Conservation (phyloP, 2,888 invertebrate species). For the Salticus scenicus region DNA sequence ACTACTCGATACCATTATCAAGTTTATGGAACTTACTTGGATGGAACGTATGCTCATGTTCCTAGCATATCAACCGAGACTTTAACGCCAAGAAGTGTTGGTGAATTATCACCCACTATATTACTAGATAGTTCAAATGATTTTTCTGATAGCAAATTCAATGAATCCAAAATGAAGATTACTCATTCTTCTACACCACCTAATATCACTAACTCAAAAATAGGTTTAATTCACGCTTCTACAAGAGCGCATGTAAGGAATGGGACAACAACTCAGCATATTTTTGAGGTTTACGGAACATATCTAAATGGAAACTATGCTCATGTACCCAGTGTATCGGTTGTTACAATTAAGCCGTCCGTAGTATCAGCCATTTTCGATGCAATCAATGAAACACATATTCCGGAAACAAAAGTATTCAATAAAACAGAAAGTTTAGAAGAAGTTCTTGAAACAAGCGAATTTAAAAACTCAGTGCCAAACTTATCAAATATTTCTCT, state of each 20-base stretch:
- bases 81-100: not conserved
- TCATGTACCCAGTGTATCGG: conserved; percentile 38
- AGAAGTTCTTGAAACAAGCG: too few relatives aligned
- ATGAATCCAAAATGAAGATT: too few relatives aligned
- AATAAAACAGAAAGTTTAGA: not conserved
- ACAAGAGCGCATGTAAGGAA: conserved; percentile 37
- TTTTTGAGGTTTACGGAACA: conserved; percentile 48
- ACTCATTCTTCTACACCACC: not conserved
- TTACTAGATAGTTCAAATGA: not conserved
- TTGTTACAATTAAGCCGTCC: conserved; percentile 25
- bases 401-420: not conserved
- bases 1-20: conserved; percentile 65
- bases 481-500: too few relatives aligned
- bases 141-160: too few relatives aligned
- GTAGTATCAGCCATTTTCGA: not conserved
- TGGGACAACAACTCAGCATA: conserved; percentile 46
- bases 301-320: conserved; percentile 48
- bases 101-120: not conserved
- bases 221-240: conserved; percentile 45
- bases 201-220: not conserved
- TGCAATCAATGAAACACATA: not conserved
- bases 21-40: conserved; percentile 65
- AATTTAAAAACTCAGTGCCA: too few relatives aligned
- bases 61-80: conserved; percentile 67
- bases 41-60: conserved; percentile 70